These are phyloP conservation scores for Araneus ventricosus DNA, from an alignment of 1,140 invertebrate genomes.

Conservation along the genomic window DNA sequence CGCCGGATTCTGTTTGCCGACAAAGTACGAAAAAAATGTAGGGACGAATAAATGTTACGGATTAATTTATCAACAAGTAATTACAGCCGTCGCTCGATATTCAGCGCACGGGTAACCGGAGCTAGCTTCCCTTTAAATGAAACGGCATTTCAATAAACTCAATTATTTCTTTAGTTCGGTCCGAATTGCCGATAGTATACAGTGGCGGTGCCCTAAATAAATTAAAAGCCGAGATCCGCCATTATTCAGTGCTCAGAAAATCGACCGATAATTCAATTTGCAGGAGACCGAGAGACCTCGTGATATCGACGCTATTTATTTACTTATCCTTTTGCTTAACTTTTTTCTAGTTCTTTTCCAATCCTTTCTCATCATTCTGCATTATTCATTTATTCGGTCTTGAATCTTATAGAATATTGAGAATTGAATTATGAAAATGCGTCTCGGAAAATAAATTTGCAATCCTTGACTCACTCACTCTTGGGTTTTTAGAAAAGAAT, in stretches of 20 bases:
- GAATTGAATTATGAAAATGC: slow-evolving; percentile 32
- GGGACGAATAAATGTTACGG: slow-evolving; percentile 30
- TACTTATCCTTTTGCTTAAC: neutral
- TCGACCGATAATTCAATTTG: slow-evolving; percentile 62
- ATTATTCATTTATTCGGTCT: slow-evolving; percentile 20
- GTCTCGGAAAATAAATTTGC: slow-evolving; percentile 18
- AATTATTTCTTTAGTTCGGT: slow-evolving; percentile 28
- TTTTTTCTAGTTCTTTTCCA: neutral
- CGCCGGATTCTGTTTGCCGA: neutral
- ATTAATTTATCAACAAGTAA: slow-evolving; percentile 53
- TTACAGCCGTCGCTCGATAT: neutral
- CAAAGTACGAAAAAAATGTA: neutral
- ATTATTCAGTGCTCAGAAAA: slow-evolving; percentile 27
- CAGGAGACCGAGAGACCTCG: neutral
- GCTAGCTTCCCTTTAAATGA: neutral
- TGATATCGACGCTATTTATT: neutral
- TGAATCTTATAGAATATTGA: slow-evolving; percentile 21
- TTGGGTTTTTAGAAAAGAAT: neutral
- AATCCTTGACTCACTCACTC: neutral
- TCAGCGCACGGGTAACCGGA: neutral
- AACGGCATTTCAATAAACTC: slow-evolving; percentile 57
- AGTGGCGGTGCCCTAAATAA: slow-evolving; percentile 15
- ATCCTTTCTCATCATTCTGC: neutral
- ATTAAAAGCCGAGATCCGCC: slow-evolving; percentile 21
- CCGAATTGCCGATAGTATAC: slow-evolving; percentile 10